A percentile compares a stretch with the other conserved stretches of the same genome.
These are phyloP conservation scores for Drosophila yooni DNA, from an alignment of 2,888 invertebrate genomes.

Conservation along the genomic window DNA sequence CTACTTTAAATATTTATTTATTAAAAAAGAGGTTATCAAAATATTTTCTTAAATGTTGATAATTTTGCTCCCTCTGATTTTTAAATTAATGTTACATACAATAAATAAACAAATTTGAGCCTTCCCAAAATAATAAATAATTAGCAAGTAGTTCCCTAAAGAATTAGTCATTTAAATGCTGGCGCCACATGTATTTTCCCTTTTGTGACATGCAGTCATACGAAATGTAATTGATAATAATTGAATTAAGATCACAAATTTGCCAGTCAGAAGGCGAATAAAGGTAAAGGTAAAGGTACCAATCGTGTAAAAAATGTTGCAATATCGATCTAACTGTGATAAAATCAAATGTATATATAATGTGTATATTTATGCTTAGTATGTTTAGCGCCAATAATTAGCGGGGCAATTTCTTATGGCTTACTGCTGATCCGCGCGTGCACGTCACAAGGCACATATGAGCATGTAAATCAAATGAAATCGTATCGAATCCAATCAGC, in stretches of 20 bases:
- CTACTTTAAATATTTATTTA: too few species aligned
- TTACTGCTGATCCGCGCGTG: conserved; percentile 4
- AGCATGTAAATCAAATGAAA: conserved; percentile 74
- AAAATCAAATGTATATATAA: not conserved
- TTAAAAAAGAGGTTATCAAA: too few species aligned
- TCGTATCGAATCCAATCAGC: conserved; percentile 69
- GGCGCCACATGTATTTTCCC: conserved; percentile 30
- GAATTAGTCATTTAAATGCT: conserved; percentile 30
- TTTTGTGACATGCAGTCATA: conserved; percentile 3
- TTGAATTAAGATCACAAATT: not conserved
- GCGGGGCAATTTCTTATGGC: conserved; percentile 27
- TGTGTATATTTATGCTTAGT: not conserved
- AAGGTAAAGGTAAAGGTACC: conserved; percentile 14
- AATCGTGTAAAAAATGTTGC: conserved; percentile 7
- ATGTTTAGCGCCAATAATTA: conserved; percentile 45
- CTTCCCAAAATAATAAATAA: conserved; percentile 1
- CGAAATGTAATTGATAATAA: not conserved
- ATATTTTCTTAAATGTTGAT: too few species aligned
- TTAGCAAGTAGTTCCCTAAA: conserved; percentile 20
- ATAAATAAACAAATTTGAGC: not conserved
- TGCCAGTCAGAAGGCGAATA: not conserved
- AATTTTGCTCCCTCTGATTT: not conserved
- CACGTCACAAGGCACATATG: conserved; percentile 65
- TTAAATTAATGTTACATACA: not conserved
- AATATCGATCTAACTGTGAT: conserved; percentile 4